Evolutionary conservation across 23 tunicate species (phyloP).

Genomic region (Trididemnum miniatum): DNA sequence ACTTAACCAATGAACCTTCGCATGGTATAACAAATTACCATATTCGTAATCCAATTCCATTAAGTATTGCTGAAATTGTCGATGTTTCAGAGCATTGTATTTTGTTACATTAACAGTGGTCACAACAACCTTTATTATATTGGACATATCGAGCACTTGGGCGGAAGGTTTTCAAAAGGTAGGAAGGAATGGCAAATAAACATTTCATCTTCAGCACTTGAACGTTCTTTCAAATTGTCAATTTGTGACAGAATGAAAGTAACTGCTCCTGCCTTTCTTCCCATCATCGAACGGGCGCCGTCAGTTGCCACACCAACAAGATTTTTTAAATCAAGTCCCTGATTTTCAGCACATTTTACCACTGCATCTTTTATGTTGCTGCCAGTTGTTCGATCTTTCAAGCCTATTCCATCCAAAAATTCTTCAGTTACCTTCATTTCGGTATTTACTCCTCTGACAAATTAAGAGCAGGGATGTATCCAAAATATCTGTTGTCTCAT

Average conservation of each 20-base stretch:
- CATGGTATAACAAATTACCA: neutral
- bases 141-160: constrained; percentile 9
- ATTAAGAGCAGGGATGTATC: constrained; percentile 1
- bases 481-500: constrained; percentile 25
- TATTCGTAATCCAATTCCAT: constrained; percentile 3
- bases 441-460: constrained; percentile 29
- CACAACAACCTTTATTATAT: no score
- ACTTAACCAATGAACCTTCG: constrained; percentile 13
- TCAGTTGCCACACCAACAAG: constrained; percentile 31
- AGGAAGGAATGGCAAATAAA: constrained; percentile 42
- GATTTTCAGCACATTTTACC: constrained; percentile 23
- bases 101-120: no score
- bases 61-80: constrained; percentile 13
- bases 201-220: constrained; percentile 22
- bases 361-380: constrained; percentile 31
- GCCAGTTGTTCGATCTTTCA: constrained; percentile 24
- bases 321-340: constrained; percentile 33
- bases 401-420: constrained; percentile 31
- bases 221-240: neutral
- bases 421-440: constrained; percentile 37
- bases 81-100: constrained; percentile 9
- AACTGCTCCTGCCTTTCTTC: constrained; percentile 36
- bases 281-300: constrained; percentile 40
- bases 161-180: neutral
- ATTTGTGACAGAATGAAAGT: constrained; percentile 41